Conservation (phyloP, 2,113 vertebrate genomes). For the Blennius ocellaris region DNA sequence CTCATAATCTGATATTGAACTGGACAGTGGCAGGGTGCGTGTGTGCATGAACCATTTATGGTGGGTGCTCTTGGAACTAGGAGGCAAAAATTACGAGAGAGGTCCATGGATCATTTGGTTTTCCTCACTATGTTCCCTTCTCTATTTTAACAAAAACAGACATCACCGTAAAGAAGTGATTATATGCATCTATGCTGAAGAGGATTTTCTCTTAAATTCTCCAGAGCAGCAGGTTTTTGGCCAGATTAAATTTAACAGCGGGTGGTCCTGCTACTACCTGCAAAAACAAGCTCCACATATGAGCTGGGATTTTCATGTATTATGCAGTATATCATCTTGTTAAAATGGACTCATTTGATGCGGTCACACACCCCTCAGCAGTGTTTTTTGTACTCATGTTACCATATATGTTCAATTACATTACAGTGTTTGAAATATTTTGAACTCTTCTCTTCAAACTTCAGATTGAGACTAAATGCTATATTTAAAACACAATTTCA, state of each 20-base stretch:
- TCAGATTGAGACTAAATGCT: too few species aligned
- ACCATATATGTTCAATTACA: too few species aligned
- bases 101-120: conserved; percentile 17
- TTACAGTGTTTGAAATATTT: too few species aligned
- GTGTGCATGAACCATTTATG: background rate
- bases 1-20: conserved; percentile 15
- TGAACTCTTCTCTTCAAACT: too few species aligned
- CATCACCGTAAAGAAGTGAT: conserved; percentile 1
- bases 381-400: too few species aligned
- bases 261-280: conserved; percentile 33
- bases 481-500: too few species aligned
- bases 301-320: conserved; percentile 12
- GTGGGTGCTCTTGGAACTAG: background rate
- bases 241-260: conserved; percentile 18
- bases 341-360: background rate
- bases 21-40: background rate
- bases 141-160: conserved; percentile 5
- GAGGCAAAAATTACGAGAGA: conserved; percentile 11
- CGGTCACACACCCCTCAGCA: too few species aligned
- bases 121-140: conserved; percentile 3
- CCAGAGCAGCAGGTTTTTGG: conserved; percentile 16
- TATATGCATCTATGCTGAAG: background rate
- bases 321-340: background rate
- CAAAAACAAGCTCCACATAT: conserved; percentile 40
- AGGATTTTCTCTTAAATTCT: conserved; percentile 28